Percentiles rank a stretch among this genome's conserved stretches.
Evolutionary conservation across 2,888 invertebrate species (phyloP).

Genomic region (Helicoverpa assulta): DNA sequence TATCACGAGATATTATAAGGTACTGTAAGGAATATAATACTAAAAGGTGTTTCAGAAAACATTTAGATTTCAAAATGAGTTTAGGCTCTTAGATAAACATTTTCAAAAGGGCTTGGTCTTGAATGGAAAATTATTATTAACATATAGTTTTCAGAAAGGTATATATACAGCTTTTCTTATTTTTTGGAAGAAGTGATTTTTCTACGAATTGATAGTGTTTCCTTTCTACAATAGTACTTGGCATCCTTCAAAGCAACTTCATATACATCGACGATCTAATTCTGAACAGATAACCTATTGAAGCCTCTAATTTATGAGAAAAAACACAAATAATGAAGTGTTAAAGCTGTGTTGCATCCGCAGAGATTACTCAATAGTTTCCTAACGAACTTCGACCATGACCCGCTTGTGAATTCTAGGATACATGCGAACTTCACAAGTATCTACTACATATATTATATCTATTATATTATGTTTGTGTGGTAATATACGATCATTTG

Average conservation of each 20-base stretch:
- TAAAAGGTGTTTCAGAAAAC: constrained; percentile 2
- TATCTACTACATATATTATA: not conserved
- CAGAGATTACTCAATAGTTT: constrained; percentile 53
- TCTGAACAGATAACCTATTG: constrained; percentile 30
- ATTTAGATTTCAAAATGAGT: constrained; percentile 1
- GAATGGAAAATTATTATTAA: not conserved
- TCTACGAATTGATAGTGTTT: no score
- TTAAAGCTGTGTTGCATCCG: constrained; percentile 36
- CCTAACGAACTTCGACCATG: constrained; percentile 56
- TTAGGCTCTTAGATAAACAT: not conserved
- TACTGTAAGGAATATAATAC: constrained; percentile 32
- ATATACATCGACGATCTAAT: constrained; percentile 11
- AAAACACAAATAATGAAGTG: constrained; percentile 27
- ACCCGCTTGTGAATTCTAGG: constrained; percentile 44
- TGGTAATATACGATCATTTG: not conserved
- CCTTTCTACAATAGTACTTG: no score
- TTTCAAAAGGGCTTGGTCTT: not conserved
- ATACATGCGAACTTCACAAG: constrained; percentile 41
- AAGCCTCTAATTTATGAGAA: constrained; percentile 27
- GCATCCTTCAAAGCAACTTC: constrained; percentile 1
- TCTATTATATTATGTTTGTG: not conserved
- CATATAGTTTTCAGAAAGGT: no score
- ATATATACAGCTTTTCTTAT: no score
- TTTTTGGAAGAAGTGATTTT: no score
- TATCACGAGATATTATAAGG: constrained; percentile 27